Evolutionary conservation across 1,140 invertebrate genomes (phyloP).

Genomic region (Drosophila dunni): DNA sequence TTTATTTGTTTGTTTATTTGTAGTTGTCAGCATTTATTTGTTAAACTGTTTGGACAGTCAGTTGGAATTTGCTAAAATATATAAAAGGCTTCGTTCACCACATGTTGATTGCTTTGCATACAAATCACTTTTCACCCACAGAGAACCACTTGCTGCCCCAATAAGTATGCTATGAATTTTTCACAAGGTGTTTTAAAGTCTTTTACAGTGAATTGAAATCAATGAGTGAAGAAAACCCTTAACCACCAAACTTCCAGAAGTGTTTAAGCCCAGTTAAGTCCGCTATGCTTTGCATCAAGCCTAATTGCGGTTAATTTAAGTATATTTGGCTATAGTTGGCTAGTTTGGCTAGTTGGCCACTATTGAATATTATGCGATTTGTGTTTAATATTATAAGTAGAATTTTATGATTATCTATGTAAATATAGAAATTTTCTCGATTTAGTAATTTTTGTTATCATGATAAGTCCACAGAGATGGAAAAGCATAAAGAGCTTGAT

Average conservation of each 20-base stretch:
- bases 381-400: too few species aligned
- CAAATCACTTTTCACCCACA: slow-evolving; percentile 23
- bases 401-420: neutral
- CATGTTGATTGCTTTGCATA: slow-evolving; percentile 50
- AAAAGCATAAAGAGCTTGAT: slow-evolving; percentile 38
- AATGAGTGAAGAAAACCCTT: neutral
- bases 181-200: slow-evolving; percentile 14
- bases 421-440: neutral
- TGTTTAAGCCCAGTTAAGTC: neutral
- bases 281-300: too few species aligned
- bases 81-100: slow-evolving; percentile 17
- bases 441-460: neutral
- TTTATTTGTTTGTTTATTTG: slow-evolving; percentile 78
- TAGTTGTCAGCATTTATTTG: slow-evolving; percentile 74
- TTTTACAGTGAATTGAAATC: neutral
- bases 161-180: neutral
- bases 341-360: too few species aligned
- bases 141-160: neutral
- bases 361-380: too few species aligned
- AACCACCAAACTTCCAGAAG: too few species aligned
- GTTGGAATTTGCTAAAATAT: slow-evolving; percentile 58
- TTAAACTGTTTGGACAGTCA: slow-evolving; percentile 77
- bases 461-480: slow-evolving; percentile 19
- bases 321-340: neutral
- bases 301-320: slow-evolving; percentile 13